These are phyloP conservation scores for Koerneria pararmatus DNA, from an alignment of 2,888 invertebrate genomes.

Conservation along the genomic window DNA sequence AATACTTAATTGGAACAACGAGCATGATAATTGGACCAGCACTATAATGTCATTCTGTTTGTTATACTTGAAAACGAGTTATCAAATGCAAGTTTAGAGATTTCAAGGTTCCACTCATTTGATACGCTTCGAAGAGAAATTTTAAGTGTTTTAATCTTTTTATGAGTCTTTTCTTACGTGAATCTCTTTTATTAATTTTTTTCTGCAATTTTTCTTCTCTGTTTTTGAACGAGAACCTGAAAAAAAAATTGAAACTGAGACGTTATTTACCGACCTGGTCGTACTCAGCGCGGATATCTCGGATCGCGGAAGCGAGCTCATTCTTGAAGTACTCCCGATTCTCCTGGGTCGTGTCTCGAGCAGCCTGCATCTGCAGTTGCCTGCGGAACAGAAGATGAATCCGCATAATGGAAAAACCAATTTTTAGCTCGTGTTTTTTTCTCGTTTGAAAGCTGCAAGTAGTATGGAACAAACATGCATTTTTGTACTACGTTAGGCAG, in stretches of 20 bases:
- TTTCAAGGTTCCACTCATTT: no score
- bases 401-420: background rate
- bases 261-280: conserved; percentile 60
- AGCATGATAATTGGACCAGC: background rate
- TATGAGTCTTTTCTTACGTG: no score
- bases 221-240: no score
- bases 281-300: conserved; percentile 64
- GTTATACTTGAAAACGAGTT: no score
- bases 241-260: no score
- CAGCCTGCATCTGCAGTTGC: conserved; percentile 63
- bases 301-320: conserved; percentile 63
- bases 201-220: no score
- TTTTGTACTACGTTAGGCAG: no score
- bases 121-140: no score
- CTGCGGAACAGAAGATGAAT: conserved; percentile 55
- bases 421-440: background rate
- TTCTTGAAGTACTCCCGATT: conserved; percentile 66
- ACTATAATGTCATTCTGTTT: background rate
- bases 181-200: no score
- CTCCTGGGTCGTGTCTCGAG: conserved; percentile 64
- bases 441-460: background rate
- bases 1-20: background rate
- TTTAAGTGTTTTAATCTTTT: no score
- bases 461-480: background rate
- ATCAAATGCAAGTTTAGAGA: no score